phyloP scores from a whole-genome alignment of 2,888 invertebrate genomes.

The Nemurella pictetii region DNA sequence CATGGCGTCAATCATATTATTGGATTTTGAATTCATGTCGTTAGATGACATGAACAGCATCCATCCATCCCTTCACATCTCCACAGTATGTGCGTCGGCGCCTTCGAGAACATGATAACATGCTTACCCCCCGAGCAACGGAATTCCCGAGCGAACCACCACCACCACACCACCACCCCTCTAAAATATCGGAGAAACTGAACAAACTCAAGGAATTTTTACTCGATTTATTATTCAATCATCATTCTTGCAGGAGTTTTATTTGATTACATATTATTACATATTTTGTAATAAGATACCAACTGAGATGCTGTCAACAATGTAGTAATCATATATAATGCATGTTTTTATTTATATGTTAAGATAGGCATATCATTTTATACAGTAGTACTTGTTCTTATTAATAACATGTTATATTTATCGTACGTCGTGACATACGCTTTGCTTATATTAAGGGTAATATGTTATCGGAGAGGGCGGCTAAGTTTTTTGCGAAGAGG shows the following conservation, averaged over 20 bases:
- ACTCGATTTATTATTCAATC: not conserved
- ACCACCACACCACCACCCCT: not conserved
- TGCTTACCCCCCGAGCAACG: not conserved
- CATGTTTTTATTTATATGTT: not conserved
- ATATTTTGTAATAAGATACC: conserved; percentile 12
- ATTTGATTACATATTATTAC: conserved; percentile 13
- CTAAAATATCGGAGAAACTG: not conserved
- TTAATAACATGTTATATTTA: not conserved
- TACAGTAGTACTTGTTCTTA: not conserved
- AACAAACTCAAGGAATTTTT: not conserved
- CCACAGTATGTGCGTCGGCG: not conserved
- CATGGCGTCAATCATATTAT: not conserved
- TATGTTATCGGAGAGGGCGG: conserved; percentile 5
- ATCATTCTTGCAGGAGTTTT: conserved; percentile 11
- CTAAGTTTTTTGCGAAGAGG: not conserved
- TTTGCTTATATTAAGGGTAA: not conserved
- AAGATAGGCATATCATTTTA: not conserved
- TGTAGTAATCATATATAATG: not conserved
- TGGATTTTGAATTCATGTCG: not conserved
- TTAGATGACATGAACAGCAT: not conserved
- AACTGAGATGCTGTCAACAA: conserved; percentile 23
- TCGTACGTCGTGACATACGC: not conserved
- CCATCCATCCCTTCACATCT: not conserved
- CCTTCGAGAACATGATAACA: not conserved
- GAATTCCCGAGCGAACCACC: not conserved